Conservation (phyloP, 2,113 vertebrate species). For the Xenotilapia leptura region DNA sequence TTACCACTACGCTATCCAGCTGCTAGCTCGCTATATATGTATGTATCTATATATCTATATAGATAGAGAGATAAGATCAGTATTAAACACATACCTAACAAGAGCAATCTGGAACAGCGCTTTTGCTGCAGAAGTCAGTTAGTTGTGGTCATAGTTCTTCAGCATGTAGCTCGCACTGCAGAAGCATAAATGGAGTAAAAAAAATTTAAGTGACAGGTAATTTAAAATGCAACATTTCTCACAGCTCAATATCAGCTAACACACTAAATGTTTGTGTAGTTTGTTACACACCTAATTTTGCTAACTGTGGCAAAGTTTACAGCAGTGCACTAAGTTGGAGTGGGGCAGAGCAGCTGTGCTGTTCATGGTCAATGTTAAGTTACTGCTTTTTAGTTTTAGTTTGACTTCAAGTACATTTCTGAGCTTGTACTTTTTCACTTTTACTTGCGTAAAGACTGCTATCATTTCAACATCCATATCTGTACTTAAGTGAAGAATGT, state of each 20-base stretch:
- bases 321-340: background rate
- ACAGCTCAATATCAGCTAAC: background rate
- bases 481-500: background rate
- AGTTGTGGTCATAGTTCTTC: background rate
- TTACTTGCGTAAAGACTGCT: background rate
- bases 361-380: background rate
- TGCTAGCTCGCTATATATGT: fast-evolving
- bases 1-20: background rate
- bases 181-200: background rate
- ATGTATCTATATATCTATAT: background rate
- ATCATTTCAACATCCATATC: background rate
- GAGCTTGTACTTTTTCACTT: background rate
- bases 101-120: fast-evolving
- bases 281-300: background rate
- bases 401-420: background rate
- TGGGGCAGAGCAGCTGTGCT: background rate
- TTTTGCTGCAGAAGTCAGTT: background rate
- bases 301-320: background rate
- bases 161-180: background rate
- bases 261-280: fast-evolving
- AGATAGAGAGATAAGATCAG: background rate
- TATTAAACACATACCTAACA: background rate
- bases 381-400: background rate
- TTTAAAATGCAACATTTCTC: background rate
- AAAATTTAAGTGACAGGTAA: fast-evolving